Evolutionary conservation across 2,113 vertebrate species (phyloP).

Genomic region (Stegastes partitus): DNA sequence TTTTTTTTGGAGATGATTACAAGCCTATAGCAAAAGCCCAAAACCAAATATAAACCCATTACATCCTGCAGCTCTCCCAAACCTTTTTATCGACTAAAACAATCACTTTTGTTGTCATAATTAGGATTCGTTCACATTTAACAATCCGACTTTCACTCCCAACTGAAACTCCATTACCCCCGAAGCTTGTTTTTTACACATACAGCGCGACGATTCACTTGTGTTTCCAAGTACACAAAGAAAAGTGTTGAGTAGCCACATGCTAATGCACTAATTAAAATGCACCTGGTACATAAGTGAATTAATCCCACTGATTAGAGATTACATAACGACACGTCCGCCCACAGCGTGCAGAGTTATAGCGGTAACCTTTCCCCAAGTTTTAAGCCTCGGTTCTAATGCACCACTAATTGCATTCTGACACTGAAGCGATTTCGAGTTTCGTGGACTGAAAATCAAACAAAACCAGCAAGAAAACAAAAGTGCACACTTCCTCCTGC

Average conservation of each 20-base stretch:
- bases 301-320: conserved; percentile 62
- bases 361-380: conserved; percentile 52
- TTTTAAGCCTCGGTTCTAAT: conserved; percentile 32
- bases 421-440: conserved; percentile 21
- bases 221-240: not conserved
- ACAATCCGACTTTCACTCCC: conserved; percentile 1
- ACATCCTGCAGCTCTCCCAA: conserved; percentile 10
- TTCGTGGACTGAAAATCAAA: conserved; percentile 26
- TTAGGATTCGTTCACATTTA: not conserved
- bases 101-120: not conserved
- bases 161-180: conserved; percentile 6
- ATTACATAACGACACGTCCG: conserved; percentile 52
- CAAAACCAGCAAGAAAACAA: conserved; percentile 1
- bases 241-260: conserved; percentile 22
- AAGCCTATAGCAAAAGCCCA: conserved; percentile 20
- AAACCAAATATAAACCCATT: conserved; percentile 25
- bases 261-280: conserved; percentile 64
- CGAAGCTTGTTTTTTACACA: not conserved
- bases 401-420: conserved; percentile 32
- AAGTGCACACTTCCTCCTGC: conserved; percentile 34
- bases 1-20: conserved; percentile 45
- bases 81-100: conserved; percentile 14
- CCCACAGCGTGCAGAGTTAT: conserved; percentile 55
- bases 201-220: conserved; percentile 13
- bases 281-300: conserved; percentile 54